These are phyloP conservation scores for Exocentrus adspersus DNA, from an alignment of 2,888 invertebrate species.

Conservation along the genomic window DNA sequence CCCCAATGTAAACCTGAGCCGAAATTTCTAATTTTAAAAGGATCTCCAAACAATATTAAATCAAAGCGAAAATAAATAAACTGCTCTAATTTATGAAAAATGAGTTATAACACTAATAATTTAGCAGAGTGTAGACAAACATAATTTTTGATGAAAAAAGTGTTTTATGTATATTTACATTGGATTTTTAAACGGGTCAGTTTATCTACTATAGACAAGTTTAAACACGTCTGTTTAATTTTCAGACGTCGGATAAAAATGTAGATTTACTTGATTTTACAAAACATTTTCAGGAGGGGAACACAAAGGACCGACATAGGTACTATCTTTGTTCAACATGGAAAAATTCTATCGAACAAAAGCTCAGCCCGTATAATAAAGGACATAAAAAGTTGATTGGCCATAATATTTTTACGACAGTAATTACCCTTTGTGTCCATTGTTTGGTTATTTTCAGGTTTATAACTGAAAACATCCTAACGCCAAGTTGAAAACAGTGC, in stretches of 20 bases:
- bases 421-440: not conserved
- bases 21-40: not conserved
- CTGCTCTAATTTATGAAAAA: not conserved
- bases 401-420: not conserved
- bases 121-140: not conserved
- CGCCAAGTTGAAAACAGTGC: no score
- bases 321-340: no score
- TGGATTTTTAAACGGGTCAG: conserved; percentile 4
- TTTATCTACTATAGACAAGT: not conserved
- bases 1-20: not conserved
- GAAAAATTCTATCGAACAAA: no score
- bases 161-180: conserved; percentile 4
- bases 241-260: no score
- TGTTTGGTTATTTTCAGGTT: not conserved
- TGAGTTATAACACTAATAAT: not conserved
- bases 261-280: no score
- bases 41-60: not conserved
- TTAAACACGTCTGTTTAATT: not conserved
- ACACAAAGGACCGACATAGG: no score
- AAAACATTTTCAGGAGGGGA: no score
- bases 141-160: not conserved
- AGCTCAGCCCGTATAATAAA: not conserved
- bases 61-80: not conserved
- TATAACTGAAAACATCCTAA: no score
- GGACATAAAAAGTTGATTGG: not conserved